Evolutionary conservation across 2,888 invertebrate genomes (phyloP).

Genomic region (Globia sparganii): DNA sequence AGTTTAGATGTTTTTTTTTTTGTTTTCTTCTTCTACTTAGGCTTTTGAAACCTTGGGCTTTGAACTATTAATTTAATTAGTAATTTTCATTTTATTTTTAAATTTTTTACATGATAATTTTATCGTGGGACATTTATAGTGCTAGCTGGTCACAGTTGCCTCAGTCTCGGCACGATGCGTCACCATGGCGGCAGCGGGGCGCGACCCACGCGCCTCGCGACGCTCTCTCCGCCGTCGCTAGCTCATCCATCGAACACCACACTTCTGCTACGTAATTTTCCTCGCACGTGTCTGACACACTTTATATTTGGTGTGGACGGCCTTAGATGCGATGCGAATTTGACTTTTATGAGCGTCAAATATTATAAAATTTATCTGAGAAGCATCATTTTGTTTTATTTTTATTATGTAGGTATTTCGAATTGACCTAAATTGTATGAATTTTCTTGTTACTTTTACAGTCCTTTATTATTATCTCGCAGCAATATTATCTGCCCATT

Average conservation of each 20-base stretch:
- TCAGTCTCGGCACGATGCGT: constrained; percentile 76
- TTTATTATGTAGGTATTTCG: background rate
- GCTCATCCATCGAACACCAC: constrained; percentile 50
- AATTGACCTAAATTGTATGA: background rate
- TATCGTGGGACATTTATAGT: constrained; percentile 36
- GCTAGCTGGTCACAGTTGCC: constrained; percentile 52
- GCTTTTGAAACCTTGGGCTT: background rate
- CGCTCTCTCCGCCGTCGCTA: constrained; percentile 52
- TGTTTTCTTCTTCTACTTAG: background rate
- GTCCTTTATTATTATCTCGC: background rate
- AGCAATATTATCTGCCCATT: constrained; percentile 5
- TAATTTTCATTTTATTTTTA: background rate
- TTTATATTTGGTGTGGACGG: constrained; percentile 47
- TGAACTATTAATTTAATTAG: background rate
- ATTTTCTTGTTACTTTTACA: background rate
- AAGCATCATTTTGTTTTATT: background rate
- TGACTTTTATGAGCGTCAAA: constrained; percentile 32
- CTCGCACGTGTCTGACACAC: constrained; percentile 73
- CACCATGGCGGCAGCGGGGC: constrained; percentile 83
- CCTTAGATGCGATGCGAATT: constrained; percentile 21
- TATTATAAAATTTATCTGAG: constrained; percentile 1
- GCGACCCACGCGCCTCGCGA: constrained; percentile 79
- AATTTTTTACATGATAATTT: background rate
- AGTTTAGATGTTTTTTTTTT: background rate
- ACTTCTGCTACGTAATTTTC: constrained; percentile 53